Evolutionary conservation across 2,888 invertebrate species (phyloP), one percentile per base, ranked within the genome.

Genomic region (Notodromas monacha): DNA sequence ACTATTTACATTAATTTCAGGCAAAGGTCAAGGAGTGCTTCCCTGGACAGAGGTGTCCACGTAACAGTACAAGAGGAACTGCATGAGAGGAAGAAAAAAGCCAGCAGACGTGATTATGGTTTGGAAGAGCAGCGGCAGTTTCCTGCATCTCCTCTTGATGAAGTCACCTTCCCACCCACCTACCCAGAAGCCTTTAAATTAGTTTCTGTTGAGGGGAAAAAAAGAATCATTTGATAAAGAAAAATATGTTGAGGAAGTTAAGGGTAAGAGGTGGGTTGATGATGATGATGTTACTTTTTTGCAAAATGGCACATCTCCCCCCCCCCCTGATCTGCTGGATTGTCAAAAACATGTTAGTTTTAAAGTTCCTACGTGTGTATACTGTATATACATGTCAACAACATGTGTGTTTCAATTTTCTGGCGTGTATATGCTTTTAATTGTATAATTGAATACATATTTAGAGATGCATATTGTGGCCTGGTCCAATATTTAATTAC

Each of bases 1-100:
- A 8, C 6, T 21, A 21, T 21, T 6, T 21, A 21, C 21, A 21
- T 21, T 21, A 6, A 21, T 21, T 21, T 21, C 21, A 21, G 21
- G 21, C 21, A 21, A 21, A 21, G 21, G 21, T 21, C 21, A 21
- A 21, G 21, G 21, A 21, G 21, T 21, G 21, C 21, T 21, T 21
- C 21, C 6, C 21, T 21, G 21, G 21, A 21, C 21, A 21, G 21
- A 21, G 21, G 21, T 21, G 21, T 21, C 21, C 21, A 21, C 6
- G 21, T 21, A 21, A 21, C 21, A 21, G 21, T 21, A 21, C 8
- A 21, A 21, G 21, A 21, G 21, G 21, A 21, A 21, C 21, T 21
- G 21, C 21, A 21, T 21, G 21, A 21, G 21, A 6, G 21, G 21
- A 21, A 21, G 21, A n/a, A 21, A 21, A 21, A 21, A 21, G 21